Base-by-base conservation (phyloP, 2,113 vertebrate species). In the Pyrgilauda ruficollis region DNA sequence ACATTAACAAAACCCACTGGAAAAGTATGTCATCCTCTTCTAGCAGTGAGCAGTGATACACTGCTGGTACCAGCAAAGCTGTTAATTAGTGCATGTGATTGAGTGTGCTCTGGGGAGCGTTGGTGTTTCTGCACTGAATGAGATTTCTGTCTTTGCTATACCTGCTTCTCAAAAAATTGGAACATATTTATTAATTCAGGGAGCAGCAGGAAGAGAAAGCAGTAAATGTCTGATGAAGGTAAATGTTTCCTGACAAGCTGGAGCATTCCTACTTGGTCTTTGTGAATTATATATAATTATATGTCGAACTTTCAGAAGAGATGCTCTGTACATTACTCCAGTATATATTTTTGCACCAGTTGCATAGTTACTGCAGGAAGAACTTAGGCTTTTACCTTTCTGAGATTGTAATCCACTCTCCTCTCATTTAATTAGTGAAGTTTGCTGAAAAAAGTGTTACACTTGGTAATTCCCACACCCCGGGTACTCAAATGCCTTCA, bases 21-120 rank as follows among this genome's bases (percentile, higher is more conserved):
- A 88, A 93, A 94, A 96, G 92, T 96, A 5, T 95, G 93, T 96
- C 93, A 92, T 93, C 76, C 61, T 94, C 61, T 70, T 26, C 15
- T 77, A 35, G 85, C 76, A 73, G 66, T 0, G 9, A 84, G 89
- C 84, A 87, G 93, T 5, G 9, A 52, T 59, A 15, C 3, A 23
- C 75, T 91, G 94, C 84, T 88, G 80, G 86, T 95, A 95, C 58
- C 76, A 90, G 92, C 68, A 80, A 91, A 74, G 79, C 91, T 93
- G 93, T 96, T 97, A 96, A 96, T 97, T 94, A 94, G 95, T 90
- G 96, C 85, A 8, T 90, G 92, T 95, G 96, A 96, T 96, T 31
- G 85, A 96, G 53, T 43, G 72, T 78, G 90, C 94, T 96, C 92
- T 90, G 69, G 96, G 96, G 93, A 95, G 20, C 0, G 0, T 30